Evolutionary conservation across 2,797 vertebrate species (phyloP).

Genomic region (Margarornis squamiger): DNA sequence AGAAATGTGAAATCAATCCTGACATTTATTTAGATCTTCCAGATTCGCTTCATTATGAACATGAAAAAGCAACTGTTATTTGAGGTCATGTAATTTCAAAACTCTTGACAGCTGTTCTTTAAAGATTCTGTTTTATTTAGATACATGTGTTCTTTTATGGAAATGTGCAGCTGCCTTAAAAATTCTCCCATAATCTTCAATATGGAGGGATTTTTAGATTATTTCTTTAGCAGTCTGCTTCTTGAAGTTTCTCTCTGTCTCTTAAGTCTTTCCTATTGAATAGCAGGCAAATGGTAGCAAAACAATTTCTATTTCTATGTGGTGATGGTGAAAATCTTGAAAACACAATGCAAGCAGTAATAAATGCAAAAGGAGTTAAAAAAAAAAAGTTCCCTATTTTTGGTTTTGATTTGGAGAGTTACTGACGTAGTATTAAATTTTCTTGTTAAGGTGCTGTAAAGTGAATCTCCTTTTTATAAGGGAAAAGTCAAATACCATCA

Average conservation of each 20-base stretch:
- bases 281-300: background rate
- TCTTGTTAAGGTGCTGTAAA: background rate
- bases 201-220: background rate
- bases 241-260: background rate
- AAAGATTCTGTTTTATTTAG: background rate
- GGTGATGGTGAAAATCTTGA: background rate
- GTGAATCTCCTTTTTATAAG: background rate
- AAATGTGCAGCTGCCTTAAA: background rate
- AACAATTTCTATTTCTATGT: background rate
- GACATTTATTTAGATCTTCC: background rate
- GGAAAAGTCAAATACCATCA: background rate
- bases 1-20: background rate
- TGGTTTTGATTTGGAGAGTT: background rate
- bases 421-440: background rate
- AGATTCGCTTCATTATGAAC: background rate
- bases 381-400: fast-evolving
- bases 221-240: background rate
- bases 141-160: background rate
- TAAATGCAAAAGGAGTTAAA: background rate
- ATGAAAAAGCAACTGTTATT: background rate
- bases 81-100: background rate
- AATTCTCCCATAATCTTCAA: background rate
- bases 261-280: background rate
- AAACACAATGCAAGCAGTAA: background rate
- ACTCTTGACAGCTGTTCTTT: background rate